Evolutionary conservation across 1,140 invertebrate species (phyloP), one percentile per base, ranked within the genome.

Genomic region (Lanistes nyassanus): DNA sequence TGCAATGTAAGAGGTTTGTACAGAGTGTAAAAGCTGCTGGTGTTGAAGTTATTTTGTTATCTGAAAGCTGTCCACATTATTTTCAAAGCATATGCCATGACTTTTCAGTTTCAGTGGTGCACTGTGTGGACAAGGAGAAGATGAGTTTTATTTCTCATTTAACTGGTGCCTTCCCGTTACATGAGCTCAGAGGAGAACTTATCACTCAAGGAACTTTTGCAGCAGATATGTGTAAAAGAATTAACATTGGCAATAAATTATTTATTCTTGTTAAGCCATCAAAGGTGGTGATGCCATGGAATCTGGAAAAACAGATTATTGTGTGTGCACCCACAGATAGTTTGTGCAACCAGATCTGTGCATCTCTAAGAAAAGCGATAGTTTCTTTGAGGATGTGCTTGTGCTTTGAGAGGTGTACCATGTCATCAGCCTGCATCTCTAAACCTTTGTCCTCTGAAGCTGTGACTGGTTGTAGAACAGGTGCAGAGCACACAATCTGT

Each of bases 281-380:
- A 56, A 23, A 34, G 26, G 66, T 70, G 36, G 55, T 23, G 62
- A 9, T 26, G 26, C 31, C 26, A 13, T 37, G 29, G 9, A 29
- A 3, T 26, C 31, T 55, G 36, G n/a, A 53, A 26, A 72, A 73
- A 68, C 60, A 69, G 29, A 37, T 79, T 37, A 42, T 79, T 5
- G 11, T 81, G 29, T 79, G 77, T 64, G 79, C 75, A 26, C 81
- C 81, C 16, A 76, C 77, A 51, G 75, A 79, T 26, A 62, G 77
- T 3, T 23, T 79, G 21, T 71, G 51, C 55, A 26, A 79, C 39
- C 75, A 81, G 74, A 13, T 75, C 13, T 76, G 75, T 73, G 66
- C 56, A 21, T 36, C 51, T 29, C 7, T 69, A 36, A 76, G 68
- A 51, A 76, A 74, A 76, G 55, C 71, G 47, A 47, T 70, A 9